Conservation (phyloP, 1,140 invertebrate species). For the Caenorhabditis latens region DNA sequence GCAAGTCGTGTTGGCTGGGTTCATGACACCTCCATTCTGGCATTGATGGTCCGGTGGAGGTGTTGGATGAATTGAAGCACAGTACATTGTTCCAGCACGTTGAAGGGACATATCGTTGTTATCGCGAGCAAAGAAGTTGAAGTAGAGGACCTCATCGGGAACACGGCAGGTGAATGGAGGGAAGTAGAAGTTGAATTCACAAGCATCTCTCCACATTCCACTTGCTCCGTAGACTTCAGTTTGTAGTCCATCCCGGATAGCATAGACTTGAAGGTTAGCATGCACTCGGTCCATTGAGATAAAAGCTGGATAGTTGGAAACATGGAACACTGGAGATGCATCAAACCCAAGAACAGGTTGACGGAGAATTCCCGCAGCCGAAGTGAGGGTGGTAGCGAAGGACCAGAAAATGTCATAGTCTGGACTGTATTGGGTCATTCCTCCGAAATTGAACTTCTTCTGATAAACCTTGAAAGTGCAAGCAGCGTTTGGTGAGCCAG, state of each 20-base stretch:
- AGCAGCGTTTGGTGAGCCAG: conserved; percentile 9
- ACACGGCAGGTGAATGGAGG: conserved; percentile 63
- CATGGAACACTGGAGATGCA: conserved; percentile 61
- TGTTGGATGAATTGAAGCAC: conserved; percentile 60
- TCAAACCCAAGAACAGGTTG: conserved; percentile 63
- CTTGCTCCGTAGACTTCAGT: conserved; percentile 66
- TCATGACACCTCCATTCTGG: conserved; percentile 67
- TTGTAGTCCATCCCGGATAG: conserved; percentile 57
- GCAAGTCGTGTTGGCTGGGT: conserved; percentile 63
- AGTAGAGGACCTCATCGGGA: conserved; percentile 66
- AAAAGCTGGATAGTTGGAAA: conserved; percentile 60
- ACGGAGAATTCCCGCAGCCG: conserved; percentile 42
- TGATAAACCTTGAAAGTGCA: conserved; percentile 65
- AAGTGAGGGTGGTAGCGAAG: conserved; percentile 50
- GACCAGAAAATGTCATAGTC: conserved; percentile 67
- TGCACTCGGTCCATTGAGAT: conserved; percentile 49
- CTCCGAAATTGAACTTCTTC: conserved; percentile 48
- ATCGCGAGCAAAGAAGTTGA: conserved; percentile 68
- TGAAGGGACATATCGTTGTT: conserved; percentile 64
- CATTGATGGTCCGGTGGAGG: conserved; percentile 61
- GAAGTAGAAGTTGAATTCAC: conserved; percentile 68
- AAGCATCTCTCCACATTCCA: conserved; percentile 68
- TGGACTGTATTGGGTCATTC: background rate
- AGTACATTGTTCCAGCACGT: conserved; percentile 66
- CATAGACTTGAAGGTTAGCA: conserved; percentile 66